A percentile compares a stretch with the other conserved stretches of the same genome.
Conservation (phyloP, 2,113 vertebrate genomes). For the Engraulis encrasicolus region DNA sequence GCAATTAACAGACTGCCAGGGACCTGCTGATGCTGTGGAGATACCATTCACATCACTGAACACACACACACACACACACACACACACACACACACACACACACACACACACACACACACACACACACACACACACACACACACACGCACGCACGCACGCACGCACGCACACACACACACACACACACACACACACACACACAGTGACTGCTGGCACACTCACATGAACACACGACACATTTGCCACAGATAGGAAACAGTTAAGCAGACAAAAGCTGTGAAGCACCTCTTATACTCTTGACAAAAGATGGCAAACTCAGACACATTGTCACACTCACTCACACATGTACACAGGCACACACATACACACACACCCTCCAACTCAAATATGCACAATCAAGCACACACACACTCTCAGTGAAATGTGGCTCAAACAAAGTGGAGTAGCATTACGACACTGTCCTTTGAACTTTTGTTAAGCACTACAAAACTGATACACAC, state of each 20-base stretch:
- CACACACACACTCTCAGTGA: too few relatives aligned
- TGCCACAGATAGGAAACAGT: not conserved
- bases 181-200: not conserved
- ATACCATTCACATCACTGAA: conserved; percentile 66
- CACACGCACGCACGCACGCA: not conserved
- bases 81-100: not conserved
- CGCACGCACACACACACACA: not conserved
- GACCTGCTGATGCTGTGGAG: conserved; percentile 63
- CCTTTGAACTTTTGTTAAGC: not conserved
- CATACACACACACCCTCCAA: not conserved
- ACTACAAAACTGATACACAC: not conserved
- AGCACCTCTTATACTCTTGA: conserved; percentile 1
- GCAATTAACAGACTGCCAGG: conserved; percentile 69
- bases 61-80: conserved; percentile 39
- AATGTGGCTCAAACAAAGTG: not conserved
- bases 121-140: conserved; percentile 15
- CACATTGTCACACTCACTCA: not conserved
- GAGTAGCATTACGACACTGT: not conserved
- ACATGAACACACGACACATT: too few relatives aligned
- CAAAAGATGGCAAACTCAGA: not conserved
- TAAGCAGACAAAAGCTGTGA: not conserved
- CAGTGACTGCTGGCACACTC: too few relatives aligned
- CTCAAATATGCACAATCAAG: not conserved
- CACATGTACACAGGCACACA: not conserved
- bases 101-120: not conserved